Evolutionary conservation across 1,140 invertebrate genomes (phyloP).

Genomic region (Aphis craccivora): DNA sequence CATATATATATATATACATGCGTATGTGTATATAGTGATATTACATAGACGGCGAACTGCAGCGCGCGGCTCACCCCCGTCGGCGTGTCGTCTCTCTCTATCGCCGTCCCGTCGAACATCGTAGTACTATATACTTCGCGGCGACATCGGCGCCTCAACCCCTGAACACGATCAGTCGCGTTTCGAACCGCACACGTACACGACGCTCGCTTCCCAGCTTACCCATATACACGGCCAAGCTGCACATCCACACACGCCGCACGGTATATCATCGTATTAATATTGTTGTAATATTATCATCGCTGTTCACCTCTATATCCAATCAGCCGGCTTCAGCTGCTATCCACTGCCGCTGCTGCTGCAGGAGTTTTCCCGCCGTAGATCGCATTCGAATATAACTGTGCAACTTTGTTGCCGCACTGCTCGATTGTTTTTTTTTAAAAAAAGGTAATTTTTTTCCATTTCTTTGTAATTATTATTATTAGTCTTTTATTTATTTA

Average conservation of each 20-base stretch:
- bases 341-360: no score
- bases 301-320: not conserved
- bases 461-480: not conserved
- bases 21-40: not conserved
- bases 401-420: not conserved
- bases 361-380: not conserved
- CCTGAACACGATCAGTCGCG: slow-evolving; percentile 47
- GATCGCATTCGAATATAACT: not conserved
- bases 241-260: not conserved
- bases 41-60: not conserved
- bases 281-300: not conserved
- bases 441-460: not conserved
- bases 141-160: slow-evolving; percentile 27
- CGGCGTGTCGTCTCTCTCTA: not conserved
- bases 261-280: not conserved
- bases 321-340: not conserved
- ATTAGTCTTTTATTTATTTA: not conserved
- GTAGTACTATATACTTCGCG: not conserved
- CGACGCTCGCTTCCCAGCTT: not conserved
- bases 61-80: slow-evolving; percentile 36
- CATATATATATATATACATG: not conserved
- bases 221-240: not conserved
- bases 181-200: slow-evolving; percentile 50
- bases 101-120: not conserved
- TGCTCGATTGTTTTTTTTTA: not conserved